Percentiles rank a stretch among this genome's conserved stretches.
These are phyloP conservation scores for Haliaeetus leucogaster DNA, from an alignment of 2,113 vertebrate species.

Conservation along the genomic window DNA sequence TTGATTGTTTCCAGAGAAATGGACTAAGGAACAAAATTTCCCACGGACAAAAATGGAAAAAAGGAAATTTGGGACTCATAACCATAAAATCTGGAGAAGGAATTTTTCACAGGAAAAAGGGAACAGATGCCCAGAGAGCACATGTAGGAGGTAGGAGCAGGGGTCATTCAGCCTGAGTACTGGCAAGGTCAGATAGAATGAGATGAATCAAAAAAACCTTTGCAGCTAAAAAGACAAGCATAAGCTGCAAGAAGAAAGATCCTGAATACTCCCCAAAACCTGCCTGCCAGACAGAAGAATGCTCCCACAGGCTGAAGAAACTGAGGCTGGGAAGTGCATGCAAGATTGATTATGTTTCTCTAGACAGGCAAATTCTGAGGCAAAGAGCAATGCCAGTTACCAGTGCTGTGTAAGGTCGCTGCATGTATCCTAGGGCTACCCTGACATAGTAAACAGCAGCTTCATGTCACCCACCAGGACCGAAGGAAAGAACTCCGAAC, in stretches of 20 bases:
- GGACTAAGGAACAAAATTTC: neutral
- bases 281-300: neutral
- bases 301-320: neutral
- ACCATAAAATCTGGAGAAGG: neutral
- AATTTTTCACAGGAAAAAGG: neutral
- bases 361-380: neutral
- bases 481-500: neutral
- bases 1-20: neutral
- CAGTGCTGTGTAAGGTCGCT: neutral
- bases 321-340: neutral
- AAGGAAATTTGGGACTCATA: neutral
- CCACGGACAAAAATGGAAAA: neutral
- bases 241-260: neutral
- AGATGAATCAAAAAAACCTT: neutral
- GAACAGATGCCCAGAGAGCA: neutral
- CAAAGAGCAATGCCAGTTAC: neutral
- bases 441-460: neutral
- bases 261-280: neutral
- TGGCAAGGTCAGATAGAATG: neutral
- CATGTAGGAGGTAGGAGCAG: neutral
- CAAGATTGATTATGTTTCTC: neutral
- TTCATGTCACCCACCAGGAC: neutral
- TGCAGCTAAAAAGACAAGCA: neutral
- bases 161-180: neutral
- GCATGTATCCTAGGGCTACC: neutral